Percentiles rank a stretch among this genome's conserved stretches.
Conservation (phyloP, 2,113 vertebrate genomes). For the Heloderma charlesbogerti region DNA sequence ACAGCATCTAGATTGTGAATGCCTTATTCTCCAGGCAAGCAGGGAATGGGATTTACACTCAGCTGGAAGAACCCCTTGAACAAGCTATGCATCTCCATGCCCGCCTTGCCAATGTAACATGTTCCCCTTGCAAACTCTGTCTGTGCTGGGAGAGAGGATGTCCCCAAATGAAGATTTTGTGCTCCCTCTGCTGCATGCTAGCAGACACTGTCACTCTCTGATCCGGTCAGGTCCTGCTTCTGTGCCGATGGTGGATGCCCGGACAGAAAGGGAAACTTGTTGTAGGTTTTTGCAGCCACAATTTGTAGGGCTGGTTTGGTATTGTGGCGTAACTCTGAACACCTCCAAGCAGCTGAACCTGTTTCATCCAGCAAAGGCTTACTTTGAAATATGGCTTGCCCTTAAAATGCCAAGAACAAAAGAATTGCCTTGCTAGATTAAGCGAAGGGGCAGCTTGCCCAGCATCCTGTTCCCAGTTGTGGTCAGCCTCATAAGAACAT, state of each 20-base stretch:
- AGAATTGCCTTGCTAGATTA: neutral
- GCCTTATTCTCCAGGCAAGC: neutral
- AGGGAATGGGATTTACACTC: too few species aligned
- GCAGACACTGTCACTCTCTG: neutral
- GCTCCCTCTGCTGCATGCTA: neutral
- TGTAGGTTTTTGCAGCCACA: neutral
- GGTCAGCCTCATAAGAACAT: too few species aligned
- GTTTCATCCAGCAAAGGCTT: neutral
- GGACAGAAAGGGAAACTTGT: neutral
- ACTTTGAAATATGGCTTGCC: neutral
- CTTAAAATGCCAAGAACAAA: neutral
- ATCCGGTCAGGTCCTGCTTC: neutral
- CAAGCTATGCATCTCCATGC: too few species aligned
- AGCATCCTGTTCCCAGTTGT: too few species aligned
- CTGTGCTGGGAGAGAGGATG: neutral
- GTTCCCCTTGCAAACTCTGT: too few species aligned
- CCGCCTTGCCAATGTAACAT: too few species aligned
- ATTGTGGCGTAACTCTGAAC: neutral
- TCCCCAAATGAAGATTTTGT: neutral
- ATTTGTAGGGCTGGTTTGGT: neutral
- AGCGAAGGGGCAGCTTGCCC: neutral
- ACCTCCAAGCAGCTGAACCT: neutral
- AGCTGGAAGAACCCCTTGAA: neutral
- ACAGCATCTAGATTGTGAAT: neutral
- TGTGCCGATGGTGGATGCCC: neutral